A percentile compares a stretch with the other conserved stretches of the same genome.
Evolutionary conservation across 2,797 vertebrate genomes (phyloP).

Genomic region (Pantherophis vulpinus): DNA sequence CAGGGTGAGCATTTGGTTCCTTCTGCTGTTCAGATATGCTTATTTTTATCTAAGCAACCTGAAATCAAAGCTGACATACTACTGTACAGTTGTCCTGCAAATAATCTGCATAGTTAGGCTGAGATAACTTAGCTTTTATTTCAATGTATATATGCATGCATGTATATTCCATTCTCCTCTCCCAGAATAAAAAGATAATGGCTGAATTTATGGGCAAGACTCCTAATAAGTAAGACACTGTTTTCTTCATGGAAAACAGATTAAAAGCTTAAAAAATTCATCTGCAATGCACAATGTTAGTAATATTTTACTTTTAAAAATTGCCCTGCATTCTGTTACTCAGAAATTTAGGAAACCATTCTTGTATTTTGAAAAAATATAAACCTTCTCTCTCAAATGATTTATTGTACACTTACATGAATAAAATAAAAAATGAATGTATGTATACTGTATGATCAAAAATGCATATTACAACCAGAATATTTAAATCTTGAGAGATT

Average conservation of each 20-base stretch:
- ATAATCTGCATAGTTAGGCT: constrained; percentile 28
- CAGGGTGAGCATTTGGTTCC: neutral
- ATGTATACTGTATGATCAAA: neutral
- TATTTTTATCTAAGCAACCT: neutral
- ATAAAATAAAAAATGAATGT: neutral
- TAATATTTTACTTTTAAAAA: neutral
- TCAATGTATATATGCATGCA: neutral
- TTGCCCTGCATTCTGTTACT: neutral
- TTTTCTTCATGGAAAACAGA: neutral
- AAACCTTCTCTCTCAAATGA: neutral
- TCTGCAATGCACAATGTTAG: neutral
- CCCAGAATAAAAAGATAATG: constrained; percentile 14
- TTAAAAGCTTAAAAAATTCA: neutral
- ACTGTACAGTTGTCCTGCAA: constrained; percentile 35
- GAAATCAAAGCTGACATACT: neutral
- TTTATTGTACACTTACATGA: neutral
- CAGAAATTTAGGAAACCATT: neutral
- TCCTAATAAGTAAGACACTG: neutral
- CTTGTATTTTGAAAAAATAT: neutral
- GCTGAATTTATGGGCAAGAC: neutral
- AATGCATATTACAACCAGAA: neutral
- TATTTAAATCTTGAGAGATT: neutral
- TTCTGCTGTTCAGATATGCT: neutral
- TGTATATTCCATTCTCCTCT: constrained; percentile 25
- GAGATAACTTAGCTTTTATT: constrained; percentile 30